Percentiles rank a stretch among this genome's conserved stretches.
Conservation (phyloP, 2,113 vertebrate species). For the Pelecanoides urinatrix region DNA sequence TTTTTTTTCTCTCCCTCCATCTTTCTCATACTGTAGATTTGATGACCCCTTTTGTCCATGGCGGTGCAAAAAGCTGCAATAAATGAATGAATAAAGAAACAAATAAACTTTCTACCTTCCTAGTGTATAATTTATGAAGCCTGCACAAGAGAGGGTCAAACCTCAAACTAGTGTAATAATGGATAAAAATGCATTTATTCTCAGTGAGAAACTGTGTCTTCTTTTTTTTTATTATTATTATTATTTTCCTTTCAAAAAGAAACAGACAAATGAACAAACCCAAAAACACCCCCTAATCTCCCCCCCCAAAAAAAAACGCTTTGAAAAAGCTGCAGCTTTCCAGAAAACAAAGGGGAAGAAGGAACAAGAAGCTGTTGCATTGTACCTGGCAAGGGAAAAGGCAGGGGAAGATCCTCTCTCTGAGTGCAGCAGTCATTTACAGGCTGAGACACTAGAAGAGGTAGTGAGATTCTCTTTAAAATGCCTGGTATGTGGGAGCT, state of each 20-base stretch:
- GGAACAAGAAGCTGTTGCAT: background rate
- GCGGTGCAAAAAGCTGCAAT: background rate
- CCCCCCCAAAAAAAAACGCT: fast-evolving
- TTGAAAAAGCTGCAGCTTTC: background rate
- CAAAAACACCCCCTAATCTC: background rate
- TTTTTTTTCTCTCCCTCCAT: background rate
- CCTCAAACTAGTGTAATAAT: background rate
- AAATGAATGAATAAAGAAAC: background rate
- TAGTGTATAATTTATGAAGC: background rate
- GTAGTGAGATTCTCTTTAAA: background rate
- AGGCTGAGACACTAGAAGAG: background rate
- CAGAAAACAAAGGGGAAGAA: background rate
- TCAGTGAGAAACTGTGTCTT: background rate
- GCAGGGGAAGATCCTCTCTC: background rate
- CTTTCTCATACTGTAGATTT: background rate
- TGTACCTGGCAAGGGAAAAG: background rate
- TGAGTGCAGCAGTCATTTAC: background rate
- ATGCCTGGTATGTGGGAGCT: background rate
- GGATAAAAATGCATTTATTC: background rate
- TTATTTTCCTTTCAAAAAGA: background rate
- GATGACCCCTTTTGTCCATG: background rate
- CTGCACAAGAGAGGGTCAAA: background rate
- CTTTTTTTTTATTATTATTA: fast-evolving
- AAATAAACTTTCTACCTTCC: background rate
- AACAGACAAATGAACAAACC: fast-evolving